These are phyloP conservation scores for Trematomus loennbergii DNA, from an alignment of 2,113 vertebrate genomes.

Conservation along the genomic window DNA sequence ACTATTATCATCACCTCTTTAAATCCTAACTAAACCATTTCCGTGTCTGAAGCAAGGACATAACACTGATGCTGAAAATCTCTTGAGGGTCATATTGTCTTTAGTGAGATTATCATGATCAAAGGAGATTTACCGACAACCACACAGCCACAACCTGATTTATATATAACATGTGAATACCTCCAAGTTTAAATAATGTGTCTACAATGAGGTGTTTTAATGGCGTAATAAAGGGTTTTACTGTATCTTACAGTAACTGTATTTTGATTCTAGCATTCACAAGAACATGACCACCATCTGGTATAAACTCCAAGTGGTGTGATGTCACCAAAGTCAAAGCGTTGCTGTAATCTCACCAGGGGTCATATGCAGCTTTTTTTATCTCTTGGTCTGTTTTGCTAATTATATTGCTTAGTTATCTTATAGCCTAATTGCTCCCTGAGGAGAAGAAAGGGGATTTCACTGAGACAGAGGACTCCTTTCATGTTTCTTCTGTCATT, in stretches of 20 bases:
- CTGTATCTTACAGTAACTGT: background rate
- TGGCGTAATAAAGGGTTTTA: background rate
- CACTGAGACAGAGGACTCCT: conserved; percentile 31
- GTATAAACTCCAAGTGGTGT: background rate
- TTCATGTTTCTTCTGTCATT: conserved; percentile 45
- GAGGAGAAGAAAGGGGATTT: conserved; percentile 41
- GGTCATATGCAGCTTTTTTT: conserved; percentile 53
- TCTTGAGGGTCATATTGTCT: background rate
- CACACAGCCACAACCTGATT: background rate
- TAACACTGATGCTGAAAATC: conserved; percentile 17
- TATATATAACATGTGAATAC: background rate
- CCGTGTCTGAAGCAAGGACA: conserved; percentile 8
- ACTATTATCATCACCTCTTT: conserved; percentile 27
- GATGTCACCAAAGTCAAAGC: conserved; percentile 18
- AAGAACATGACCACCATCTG: background rate
- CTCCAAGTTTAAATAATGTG: background rate
- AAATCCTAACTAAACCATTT: conserved; percentile 23
- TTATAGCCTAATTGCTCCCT: conserved; percentile 58
- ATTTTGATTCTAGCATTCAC: background rate
- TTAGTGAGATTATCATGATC: conserved; percentile 8
- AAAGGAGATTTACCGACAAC: conserved; percentile 6
- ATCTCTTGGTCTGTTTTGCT: conserved; percentile 44
- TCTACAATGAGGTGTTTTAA: background rate
- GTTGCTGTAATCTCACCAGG: conserved; percentile 49
- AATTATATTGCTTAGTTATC: conserved; percentile 67